Evolutionary conservation across 1,140 invertebrate species (phyloP).

Genomic region (Dreissena polymorpha): DNA sequence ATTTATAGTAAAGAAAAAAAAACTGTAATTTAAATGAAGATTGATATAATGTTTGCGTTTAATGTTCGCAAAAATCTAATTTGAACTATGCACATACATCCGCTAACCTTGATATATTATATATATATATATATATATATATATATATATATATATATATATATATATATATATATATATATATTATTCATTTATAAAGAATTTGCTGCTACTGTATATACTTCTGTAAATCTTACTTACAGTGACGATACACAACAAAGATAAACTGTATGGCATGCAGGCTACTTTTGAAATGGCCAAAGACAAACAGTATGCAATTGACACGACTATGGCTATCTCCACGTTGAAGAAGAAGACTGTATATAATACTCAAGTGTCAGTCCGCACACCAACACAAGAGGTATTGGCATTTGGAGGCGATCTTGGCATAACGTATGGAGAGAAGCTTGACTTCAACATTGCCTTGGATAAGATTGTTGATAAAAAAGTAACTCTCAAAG

Average conservation of each 20-base stretch:
- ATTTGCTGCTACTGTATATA: too few species aligned
- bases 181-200: too few species aligned
- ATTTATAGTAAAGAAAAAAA: too few species aligned
- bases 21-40: too few species aligned
- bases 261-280: not conserved
- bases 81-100: too few species aligned
- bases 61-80: too few species aligned
- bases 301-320: conserved; percentile 53
- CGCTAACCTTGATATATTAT: too few species aligned
- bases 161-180: too few species aligned
- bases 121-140: too few species aligned
- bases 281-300: conserved; percentile 21
- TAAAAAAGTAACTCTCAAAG: conserved; percentile 30
- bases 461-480: conserved; percentile 26
- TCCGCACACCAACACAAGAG: conserved; percentile 53
- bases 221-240: not conserved
- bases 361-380: conserved; percentile 53
- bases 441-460: conserved; percentile 34
- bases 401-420: conserved; percentile 57
- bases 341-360: conserved; percentile 45
- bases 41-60: too few species aligned
- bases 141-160: too few species aligned
- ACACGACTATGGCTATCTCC: conserved; percentile 30
- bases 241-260: conserved; percentile 20
- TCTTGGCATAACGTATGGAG: conserved; percentile 33